Evolutionary conservation across 2,888 invertebrate genomes (phyloP).

Genomic region (Rhyacophila evoluta): DNA sequence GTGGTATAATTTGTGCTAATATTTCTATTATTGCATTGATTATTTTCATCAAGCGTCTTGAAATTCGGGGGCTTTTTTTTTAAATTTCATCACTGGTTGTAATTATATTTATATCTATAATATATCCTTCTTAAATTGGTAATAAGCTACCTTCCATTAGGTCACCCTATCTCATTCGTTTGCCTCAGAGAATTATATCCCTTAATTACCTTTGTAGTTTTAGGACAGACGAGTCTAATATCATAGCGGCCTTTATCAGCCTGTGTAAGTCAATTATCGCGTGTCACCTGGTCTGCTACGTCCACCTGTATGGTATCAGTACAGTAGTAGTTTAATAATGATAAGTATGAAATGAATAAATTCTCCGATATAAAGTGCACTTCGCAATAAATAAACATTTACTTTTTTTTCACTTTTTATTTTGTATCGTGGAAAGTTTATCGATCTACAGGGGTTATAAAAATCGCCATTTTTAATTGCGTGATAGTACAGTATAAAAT

Average conservation of each 20-base stretch:
- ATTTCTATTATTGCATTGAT: too few species aligned
- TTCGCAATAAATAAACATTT: neutral
- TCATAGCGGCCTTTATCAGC: neutral
- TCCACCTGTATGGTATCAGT: neutral
- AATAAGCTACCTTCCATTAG: too few species aligned
- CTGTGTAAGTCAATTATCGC: neutral
- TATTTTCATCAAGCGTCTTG: too few species aligned
- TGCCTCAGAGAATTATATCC: neutral
- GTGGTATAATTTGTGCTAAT: too few species aligned
- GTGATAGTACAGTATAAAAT: neutral
- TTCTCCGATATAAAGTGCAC: neutral
- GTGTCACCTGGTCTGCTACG: neutral
- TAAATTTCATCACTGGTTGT: too few species aligned
- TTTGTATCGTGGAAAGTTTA: neutral
- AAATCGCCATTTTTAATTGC: neutral
- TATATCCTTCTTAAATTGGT: too few species aligned
- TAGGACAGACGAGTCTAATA: neutral
- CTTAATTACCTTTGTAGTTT: neutral
- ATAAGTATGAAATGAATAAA: conserved; percentile 5
- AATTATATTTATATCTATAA: too few species aligned
- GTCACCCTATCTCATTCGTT: too few species aligned
- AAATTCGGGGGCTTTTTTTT: too few species aligned
- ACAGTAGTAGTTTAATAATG: neutral
- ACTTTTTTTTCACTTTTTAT: neutral
- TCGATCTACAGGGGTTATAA: neutral